These are phyloP conservation scores for Cassiopea xamachana DNA, from an alignment of 30 jellyfish, hydroid and myxozoan genomes.

Conservation along the genomic window DNA sequence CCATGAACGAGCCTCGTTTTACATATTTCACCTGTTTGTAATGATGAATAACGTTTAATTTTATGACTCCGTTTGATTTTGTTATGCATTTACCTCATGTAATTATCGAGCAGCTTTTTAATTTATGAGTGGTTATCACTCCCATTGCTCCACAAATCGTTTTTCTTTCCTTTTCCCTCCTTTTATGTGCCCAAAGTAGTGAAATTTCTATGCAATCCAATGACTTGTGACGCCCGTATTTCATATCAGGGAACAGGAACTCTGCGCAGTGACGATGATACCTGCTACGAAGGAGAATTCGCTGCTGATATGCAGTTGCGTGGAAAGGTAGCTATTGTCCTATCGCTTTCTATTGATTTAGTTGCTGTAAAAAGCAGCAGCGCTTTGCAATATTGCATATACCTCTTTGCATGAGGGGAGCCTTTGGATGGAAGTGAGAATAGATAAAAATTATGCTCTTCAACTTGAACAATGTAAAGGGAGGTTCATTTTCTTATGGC, in stretches of 20 bases:
- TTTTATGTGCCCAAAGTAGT: no score
- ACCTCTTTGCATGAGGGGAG: background rate
- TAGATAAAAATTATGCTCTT: background rate
- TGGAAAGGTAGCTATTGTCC: slow-evolving; percentile 74
- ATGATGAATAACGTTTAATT: no score
- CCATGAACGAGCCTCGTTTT: no score
- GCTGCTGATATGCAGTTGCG: slow-evolving; percentile 94
- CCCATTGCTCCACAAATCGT: no score
- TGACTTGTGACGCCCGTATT: background rate
- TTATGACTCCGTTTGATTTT: no score
- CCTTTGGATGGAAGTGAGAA: background rate
- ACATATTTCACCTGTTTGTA: no score
- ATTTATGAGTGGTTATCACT: no score
- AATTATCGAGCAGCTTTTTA: no score
- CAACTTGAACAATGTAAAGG: background rate
- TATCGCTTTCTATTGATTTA: background rate
- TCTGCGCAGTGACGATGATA: slow-evolving; percentile 93
- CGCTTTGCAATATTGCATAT: background rate
- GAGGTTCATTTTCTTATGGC: background rate
- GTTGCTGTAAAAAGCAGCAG: background rate
- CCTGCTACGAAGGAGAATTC: slow-evolving; percentile 96
- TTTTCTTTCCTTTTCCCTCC: no score
- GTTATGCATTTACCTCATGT: no score
- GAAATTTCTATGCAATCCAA: background rate
- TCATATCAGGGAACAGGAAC: slow-evolving; percentile 80